Percentiles rank a stretch among this genome's conserved stretches.
Evolutionary conservation across 2,113 vertebrate species (phyloP).

Genomic region (Corynorhinus townsendii): DNA sequence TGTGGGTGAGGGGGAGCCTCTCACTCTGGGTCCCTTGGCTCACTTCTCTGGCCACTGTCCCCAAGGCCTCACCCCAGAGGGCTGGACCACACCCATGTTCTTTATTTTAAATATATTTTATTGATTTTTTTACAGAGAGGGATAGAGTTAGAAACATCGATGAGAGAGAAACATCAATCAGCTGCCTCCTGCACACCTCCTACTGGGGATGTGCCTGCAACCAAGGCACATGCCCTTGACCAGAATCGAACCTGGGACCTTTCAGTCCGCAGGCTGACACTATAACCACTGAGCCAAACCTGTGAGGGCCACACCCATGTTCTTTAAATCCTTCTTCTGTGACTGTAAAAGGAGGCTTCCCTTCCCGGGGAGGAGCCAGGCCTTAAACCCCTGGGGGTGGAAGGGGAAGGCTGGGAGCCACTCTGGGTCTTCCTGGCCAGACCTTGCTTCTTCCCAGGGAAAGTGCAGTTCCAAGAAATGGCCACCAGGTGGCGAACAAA

Average conservation of each 20-base stretch:
- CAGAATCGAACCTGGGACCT: too few species aligned
- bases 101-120: background rate
- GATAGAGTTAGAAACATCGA: too few species aligned
- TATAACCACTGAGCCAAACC: too few species aligned
- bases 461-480: background rate
- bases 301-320: background rate
- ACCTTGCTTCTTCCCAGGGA: background rate
- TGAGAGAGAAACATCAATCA: too few species aligned
- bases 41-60: background rate
- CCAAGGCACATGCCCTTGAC: too few species aligned
- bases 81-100: background rate
- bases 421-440: too few species aligned
- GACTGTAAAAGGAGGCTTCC: background rate
- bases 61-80: background rate
- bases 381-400: rapidly evolving
- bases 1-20: too few species aligned
- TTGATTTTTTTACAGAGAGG: too few species aligned
- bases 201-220: too few species aligned
- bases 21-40: background rate
- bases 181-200: too few species aligned
- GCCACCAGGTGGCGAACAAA: background rate
- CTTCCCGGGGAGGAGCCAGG: background rate
- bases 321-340: background rate
- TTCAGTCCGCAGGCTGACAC: too few species aligned
- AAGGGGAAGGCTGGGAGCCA: too few species aligned